Base-by-base conservation (phyloP, 1,140 invertebrate genomes). In the Leptinotarsa undecemlineata region DNA sequence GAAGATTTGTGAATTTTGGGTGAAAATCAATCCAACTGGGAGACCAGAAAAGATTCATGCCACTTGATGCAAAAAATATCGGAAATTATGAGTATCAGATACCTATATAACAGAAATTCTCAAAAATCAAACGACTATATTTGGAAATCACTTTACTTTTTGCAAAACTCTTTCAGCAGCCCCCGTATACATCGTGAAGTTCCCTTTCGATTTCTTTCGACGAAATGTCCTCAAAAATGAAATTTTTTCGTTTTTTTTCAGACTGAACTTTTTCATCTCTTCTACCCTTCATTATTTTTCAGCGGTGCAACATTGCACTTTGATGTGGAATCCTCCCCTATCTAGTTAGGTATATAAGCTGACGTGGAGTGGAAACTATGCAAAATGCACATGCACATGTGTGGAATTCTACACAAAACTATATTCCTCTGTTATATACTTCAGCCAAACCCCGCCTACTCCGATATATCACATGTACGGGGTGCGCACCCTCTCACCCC, bases 381-480 rank as follows among this genome's bases (percentile, higher is more conserved):
- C 72, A 72, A 73, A 74, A 71, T 73, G 64, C 47, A 72, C 62
- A 72, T 72, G 48, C 57, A 71, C 60, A 71, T 71, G 57, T 66
- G 68, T 74, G 68, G 67, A 71, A 76, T 77, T 68, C 75, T 57
- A 74, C 77, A 77, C 77, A 78, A 78, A 74, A 78, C 75, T 78
- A 73, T 66, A 76, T 73, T 78, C 77, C 77, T 57, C 72, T 79
- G 64, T 76, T 79, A 79, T 71, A 72, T 72, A 72, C 71, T 75
- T 75, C 74, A 71, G 73, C 76, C 72, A 70, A 75, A 71, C 78
- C 48, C 78, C 78, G 78, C 78, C 78, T 70, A 64, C 63, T 48
- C 74, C 74, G 63, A 79, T 79, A 79, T 79, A 79, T 79, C 78
- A 79, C 78, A 79, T 79, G 78, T 73, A 71, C 72, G 57, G 71